A percentile compares a stretch with the other conserved stretches of the same genome.
phyloP scores from a whole-genome alignment of 2,888 invertebrate genomes.

The Julus scandinavius region DNA sequence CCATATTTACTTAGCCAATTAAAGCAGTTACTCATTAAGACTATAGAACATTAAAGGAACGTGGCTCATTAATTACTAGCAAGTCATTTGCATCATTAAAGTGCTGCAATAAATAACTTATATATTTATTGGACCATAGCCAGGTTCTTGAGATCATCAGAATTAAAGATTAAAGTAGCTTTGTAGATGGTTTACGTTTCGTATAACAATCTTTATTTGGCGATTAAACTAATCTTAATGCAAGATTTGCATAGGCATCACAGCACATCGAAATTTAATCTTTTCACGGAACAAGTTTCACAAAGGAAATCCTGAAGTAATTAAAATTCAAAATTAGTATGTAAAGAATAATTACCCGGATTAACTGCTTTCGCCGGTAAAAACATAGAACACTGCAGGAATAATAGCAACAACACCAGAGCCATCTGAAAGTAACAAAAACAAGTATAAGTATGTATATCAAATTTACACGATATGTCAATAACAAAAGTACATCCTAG shows the following conservation, averaged over 20 bases:
- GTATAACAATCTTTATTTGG: neutral
- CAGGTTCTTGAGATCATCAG: neutral
- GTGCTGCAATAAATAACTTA: neutral
- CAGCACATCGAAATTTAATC: neutral
- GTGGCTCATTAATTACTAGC: neutral
- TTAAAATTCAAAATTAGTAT: neutral
- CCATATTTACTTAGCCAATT: neutral
- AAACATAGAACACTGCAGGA: conserved; percentile 47
- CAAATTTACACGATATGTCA: neutral
- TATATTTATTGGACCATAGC: conserved; percentile 5
- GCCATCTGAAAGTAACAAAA: conserved; percentile 51
- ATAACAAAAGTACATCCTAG: no score
- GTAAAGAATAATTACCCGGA: conserved; percentile 48
- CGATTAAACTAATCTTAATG: neutral
- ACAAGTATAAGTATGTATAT: neutral
- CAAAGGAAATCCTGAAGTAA: neutral
- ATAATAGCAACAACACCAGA: conserved; percentile 47
- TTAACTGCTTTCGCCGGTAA: conserved; percentile 51
- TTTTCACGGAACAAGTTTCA: neutral
- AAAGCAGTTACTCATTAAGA: neutral
- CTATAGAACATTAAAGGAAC: neutral
- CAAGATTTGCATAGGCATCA: neutral
- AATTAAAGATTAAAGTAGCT: no score
- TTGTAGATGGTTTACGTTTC: no score
- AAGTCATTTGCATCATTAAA: neutral